A percentile compares a stretch with the other conserved stretches of the same genome.
Evolutionary conservation across 2,888 invertebrate genomes (phyloP).

Genomic region (Leistus spinibarbis): DNA sequence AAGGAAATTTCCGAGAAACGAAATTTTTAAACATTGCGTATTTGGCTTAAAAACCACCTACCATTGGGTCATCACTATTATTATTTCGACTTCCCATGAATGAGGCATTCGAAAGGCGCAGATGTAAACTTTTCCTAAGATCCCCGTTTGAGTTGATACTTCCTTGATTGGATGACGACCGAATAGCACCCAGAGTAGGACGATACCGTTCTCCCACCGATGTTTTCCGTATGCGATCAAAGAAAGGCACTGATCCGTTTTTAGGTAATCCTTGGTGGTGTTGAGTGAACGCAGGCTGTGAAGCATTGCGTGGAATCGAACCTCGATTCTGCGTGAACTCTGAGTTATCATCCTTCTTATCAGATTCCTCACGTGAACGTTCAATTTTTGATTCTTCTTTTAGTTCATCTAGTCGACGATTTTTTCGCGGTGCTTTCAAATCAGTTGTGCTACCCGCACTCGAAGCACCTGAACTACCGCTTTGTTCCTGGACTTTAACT

Average conservation of each 20-base stretch:
- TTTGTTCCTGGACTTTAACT: slow-evolving; percentile 71
- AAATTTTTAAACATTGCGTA: slow-evolving; percentile 17
- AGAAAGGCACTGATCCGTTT: slow-evolving; percentile 89
- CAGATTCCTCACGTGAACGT: slow-evolving; percentile 33
- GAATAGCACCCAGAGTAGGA: slow-evolving; percentile 82
- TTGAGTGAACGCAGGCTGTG: slow-evolving; percentile 83
- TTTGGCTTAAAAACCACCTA: slow-evolving; percentile 49
- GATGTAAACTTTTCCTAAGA: slow-evolving; percentile 66
- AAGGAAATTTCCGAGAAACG: slow-evolving; percentile 14
- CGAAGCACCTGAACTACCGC: slow-evolving; percentile 62
- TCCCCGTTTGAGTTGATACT: slow-evolving; percentile 79
- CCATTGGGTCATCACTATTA: slow-evolving; percentile 60
- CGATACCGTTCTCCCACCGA: slow-evolving; percentile 84
- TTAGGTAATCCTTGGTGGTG: slow-evolving; percentile 77
- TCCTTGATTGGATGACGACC: slow-evolving; percentile 71
- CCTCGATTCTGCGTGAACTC: slow-evolving; percentile 51
- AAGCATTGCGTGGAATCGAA: slow-evolving; percentile 80
- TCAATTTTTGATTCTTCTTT: slow-evolving; percentile 51
- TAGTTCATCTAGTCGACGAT: slow-evolving; percentile 57
- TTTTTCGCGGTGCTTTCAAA: slow-evolving; percentile 46
- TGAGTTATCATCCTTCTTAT: slow-evolving; percentile 35
- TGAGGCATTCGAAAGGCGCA: slow-evolving; percentile 64
- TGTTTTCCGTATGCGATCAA: slow-evolving; percentile 84
- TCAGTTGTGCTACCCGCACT: slow-evolving; percentile 58
- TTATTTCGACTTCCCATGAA: slow-evolving; percentile 65